Evolutionary conservation across 2,797 vertebrate genomes (phyloP), one percentile per base, ranked within the genome.

Genomic region (Ptychobarbus kaznakovi): DNA sequence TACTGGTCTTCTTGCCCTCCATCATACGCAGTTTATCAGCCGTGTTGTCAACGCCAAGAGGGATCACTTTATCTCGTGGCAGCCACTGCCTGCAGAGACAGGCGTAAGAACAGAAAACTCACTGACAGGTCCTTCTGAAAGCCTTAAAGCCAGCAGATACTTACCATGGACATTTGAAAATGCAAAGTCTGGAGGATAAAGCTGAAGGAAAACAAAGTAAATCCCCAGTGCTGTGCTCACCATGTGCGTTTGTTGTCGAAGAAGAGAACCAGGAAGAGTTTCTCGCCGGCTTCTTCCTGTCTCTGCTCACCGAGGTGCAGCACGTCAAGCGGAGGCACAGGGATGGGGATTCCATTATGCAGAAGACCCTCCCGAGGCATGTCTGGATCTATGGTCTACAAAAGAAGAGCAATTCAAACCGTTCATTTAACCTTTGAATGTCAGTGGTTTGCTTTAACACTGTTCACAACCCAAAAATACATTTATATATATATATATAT

Each of bases 241-340:
- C 98, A 99, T 76, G 98, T 99, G 86, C 98, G 96, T 92, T 99
- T 99, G 94, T 99, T 99, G 94, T 99, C 98, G 91, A 99, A 99
- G 94, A 99, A 99, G 88, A 99, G 97, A 92, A 99, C 97, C 89
- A 99, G 96, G 93, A 97, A 99, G 90, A 99, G 97, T 87, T 95
- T 97, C 91, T 97, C 96, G 82, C 95, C 96, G 76, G 95, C 94
- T 90, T 99, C 98, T 86, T 95, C 95, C 92, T 97, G 97, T 88
- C 95, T 96, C 93, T 97, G 96, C 90, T 99, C 97, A 68, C 98
- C 98, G 92, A 99, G 88, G 79, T 90, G 94, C 88, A 99, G 93
- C 78, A 99, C 98, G 20, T 99, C 97, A 92, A 97, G 90, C 0
- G 98, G 98, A 8, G 98, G 98, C 25, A 99, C 97, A 0, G 98